phyloP scores from a whole-genome alignment of 2,888 invertebrate genomes.

The Scaptomyza cyrtandrae region DNA sequence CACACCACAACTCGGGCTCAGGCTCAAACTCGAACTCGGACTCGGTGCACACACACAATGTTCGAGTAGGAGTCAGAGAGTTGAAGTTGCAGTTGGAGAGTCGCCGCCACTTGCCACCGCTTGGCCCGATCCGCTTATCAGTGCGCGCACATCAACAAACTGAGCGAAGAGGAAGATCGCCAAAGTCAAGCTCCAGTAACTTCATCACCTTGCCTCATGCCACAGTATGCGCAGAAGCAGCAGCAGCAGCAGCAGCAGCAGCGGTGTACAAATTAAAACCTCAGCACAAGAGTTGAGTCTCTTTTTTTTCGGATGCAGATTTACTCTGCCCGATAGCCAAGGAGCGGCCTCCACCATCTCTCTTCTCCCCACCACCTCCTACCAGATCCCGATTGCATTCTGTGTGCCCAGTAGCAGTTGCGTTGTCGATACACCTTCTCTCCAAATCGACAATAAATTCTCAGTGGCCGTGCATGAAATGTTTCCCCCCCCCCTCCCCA shows the following conservation, averaged over 20 bases:
- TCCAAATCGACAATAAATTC: constrained; percentile 84
- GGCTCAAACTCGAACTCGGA: not conserved
- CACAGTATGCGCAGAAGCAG: constrained; percentile 57
- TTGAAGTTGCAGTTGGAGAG: constrained; percentile 30
- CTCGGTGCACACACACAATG: constrained; percentile 30
- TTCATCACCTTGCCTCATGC: constrained; percentile 71
- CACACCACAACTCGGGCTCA: constrained; percentile 12
- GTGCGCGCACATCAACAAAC: constrained; percentile 69
- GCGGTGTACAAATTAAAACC: constrained; percentile 79
- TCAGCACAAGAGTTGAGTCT: constrained; percentile 60
- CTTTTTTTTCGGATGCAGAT: constrained; percentile 66
- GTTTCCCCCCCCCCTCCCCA: constrained; percentile 21
- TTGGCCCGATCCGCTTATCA: constrained; percentile 65
- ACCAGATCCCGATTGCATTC: constrained; percentile 40
- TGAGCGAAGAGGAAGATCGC: constrained; percentile 21
- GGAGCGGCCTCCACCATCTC: constrained; percentile 29
- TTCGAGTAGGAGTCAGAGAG: constrained; percentile 10
- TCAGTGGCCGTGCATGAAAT: constrained; percentile 73
- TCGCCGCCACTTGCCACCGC: constrained; percentile 57
- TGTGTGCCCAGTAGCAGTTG: constrained; percentile 84
- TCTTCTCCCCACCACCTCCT: not conserved
- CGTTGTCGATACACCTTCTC: constrained; percentile 84
- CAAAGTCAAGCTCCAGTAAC: constrained; percentile 54
- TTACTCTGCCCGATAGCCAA: constrained; percentile 65
- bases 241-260: constrained; percentile 29